Base-by-base conservation (phyloP, 2,888 invertebrate species). In the Drosophila birchii region DNA sequence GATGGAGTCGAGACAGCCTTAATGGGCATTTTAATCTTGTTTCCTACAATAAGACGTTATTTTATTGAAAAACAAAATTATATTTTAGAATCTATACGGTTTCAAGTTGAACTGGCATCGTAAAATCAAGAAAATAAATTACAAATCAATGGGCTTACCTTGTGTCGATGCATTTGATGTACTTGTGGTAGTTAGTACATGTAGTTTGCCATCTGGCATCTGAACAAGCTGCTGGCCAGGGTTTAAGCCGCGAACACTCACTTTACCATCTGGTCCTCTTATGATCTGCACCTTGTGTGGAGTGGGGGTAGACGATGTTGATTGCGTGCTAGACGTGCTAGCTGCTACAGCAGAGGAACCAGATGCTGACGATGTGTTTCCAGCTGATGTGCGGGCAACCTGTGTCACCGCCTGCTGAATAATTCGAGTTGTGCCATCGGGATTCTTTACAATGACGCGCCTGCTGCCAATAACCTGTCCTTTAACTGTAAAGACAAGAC, bases 211-310 rank as follows among this genome's bases (percentile, higher is more conserved):
- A 92, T 98, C 98, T 0, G 98, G 96, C 94, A 98, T 96, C 91
- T 98, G 97, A 47, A 98, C 95, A 63, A 98, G 93, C 90, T 98
- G 98, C 91, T 98, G 98, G 60, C 98, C 98, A 51, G 98, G 97
- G 92, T 97, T 94, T 11, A 98, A 94, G 1, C 98, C 98, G 71
- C 97, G 95, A 2, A 98, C 98, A 84, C 98, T 97, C 18, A 98
- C 94, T 93, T 98, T 97, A 29, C 98, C 98, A 92, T 98, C 97
- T 0, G 97, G 96, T 0, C 96, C 95, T 78, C 97, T 96, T 87
- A 97, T 95, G 79, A 98, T 97, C 93, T 98, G 98, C 16, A 98
- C 96, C 90, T 96, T 96, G 91, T 97, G 97, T 51, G 90, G 91
- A 32, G 93, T 92, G 93, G 72, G 95, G 94, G 26, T 95, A 94